Conservation (phyloP, 2,888 invertebrate genomes). For the Gastracanthus pulcherrimus region DNA sequence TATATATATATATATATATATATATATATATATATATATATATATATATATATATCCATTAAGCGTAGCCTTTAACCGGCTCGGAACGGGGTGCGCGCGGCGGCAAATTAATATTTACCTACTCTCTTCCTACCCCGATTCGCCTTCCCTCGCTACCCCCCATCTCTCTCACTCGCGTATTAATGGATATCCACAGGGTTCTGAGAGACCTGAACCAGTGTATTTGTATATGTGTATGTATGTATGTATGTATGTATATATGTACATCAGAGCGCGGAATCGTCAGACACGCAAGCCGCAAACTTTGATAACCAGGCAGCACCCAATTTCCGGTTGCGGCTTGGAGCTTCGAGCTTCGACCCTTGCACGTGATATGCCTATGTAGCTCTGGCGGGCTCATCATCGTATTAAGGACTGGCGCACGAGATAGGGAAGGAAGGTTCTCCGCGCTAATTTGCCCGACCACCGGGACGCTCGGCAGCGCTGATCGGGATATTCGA, state of each 20-base stretch:
- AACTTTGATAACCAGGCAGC: constrained; percentile 77
- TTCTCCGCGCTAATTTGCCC: constrained; percentile 55
- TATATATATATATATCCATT: background rate
- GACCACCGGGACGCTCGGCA: constrained; percentile 28
- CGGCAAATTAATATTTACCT: constrained; percentile 77
- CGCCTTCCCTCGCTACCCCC: constrained; percentile 64
- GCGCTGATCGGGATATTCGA: background rate
- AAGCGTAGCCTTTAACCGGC: constrained; percentile 60
- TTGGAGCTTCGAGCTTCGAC: background rate
- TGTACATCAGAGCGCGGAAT: constrained; percentile 50
- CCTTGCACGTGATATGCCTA: constrained; percentile 22
- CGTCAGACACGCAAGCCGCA: constrained; percentile 76
- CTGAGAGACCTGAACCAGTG: background rate
- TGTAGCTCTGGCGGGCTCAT: constrained; percentile 62
- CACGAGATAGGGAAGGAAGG: constrained; percentile 6
- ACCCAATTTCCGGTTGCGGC: constrained; percentile 76
- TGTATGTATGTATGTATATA: background rate
- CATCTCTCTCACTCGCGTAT: constrained; percentile 73
- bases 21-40: background rate
- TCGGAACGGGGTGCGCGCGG: constrained; percentile 60
- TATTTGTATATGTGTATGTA: background rate
- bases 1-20: background rate
- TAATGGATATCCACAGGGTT: constrained; percentile 72
- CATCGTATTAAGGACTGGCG: constrained; percentile 67
- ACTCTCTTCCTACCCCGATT: constrained; percentile 60